These are phyloP conservation scores for Drosophila neotestacea DNA, from an alignment of 2,888 invertebrate species.

Conservation along the genomic window DNA sequence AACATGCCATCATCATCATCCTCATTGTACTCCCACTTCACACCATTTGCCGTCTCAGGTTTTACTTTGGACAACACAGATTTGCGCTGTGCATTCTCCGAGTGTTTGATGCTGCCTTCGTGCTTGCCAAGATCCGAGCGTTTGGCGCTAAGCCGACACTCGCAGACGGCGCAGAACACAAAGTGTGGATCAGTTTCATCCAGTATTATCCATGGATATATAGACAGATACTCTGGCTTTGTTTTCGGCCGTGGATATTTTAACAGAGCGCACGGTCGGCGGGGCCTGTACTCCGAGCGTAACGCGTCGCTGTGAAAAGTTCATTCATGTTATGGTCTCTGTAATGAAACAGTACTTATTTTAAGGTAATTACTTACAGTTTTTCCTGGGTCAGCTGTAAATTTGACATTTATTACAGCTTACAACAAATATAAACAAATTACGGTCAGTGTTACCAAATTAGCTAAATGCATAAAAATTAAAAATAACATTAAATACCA, in stretches of 20 bases:
- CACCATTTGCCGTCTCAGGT: not conserved
- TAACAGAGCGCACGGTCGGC: constrained; percentile 68
- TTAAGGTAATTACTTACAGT: constrained; percentile 61
- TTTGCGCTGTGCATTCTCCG: constrained; percentile 75
- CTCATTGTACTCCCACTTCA: constrained; percentile 76
- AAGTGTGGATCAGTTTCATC: constrained; percentile 79
- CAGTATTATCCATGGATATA: constrained; percentile 76
- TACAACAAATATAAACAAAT: constrained; percentile 73
- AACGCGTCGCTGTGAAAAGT: constrained; percentile 59
- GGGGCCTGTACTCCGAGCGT: constrained; percentile 74
- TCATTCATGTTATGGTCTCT: not conserved
- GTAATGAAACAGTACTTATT: not conserved
- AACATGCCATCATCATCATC: constrained; percentile 63
- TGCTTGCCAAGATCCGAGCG: constrained; percentile 77
- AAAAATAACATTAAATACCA: not conserved
- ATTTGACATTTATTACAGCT: constrained; percentile 67
- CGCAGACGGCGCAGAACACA: constrained; percentile 74
- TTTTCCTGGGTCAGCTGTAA: constrained; percentile 73
- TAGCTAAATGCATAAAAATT: not conserved
- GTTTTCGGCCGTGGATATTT: constrained; percentile 79
- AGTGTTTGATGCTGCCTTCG: constrained; percentile 77
- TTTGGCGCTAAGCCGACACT: constrained; percentile 76
- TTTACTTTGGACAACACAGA: constrained; percentile 39
- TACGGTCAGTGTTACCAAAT: constrained; percentile 36
- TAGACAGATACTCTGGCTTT: constrained; percentile 69